phyloP scores from a whole-genome alignment of 2,797 vertebrate species.

The Mus caroli region DNA sequence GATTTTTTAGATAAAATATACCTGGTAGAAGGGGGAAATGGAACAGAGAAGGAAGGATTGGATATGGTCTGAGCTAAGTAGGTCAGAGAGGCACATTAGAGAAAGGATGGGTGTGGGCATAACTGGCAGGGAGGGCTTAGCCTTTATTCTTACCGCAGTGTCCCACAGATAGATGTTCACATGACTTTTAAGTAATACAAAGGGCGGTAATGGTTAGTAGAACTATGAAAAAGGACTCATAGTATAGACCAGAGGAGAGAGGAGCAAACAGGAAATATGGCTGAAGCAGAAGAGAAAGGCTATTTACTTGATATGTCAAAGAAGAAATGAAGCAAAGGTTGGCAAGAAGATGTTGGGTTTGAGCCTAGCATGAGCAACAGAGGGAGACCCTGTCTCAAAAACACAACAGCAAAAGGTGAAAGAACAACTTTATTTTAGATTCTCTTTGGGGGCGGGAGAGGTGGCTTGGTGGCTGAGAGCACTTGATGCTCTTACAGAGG shows the following conservation, averaged over 20 bases:
- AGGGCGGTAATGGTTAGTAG: not conserved
- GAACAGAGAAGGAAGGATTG: not conserved
- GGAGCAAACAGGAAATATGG: not conserved
- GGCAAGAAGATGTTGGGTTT: not conserved
- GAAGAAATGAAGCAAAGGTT: not conserved
- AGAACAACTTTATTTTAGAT: not conserved
- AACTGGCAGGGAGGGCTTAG: not conserved
- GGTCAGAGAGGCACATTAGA: not conserved
- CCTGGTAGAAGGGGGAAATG: not conserved
- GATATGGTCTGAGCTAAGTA: not conserved
- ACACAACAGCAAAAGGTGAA: not conserved
- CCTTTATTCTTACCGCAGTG: not conserved
- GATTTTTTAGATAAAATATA: not conserved
- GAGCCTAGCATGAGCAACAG: not conserved
- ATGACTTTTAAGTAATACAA: not conserved
- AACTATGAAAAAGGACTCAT: not conserved
- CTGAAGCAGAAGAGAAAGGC: conserved; percentile 14
- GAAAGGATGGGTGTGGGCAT: not conserved
- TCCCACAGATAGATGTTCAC: not conserved
- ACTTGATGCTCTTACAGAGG: not conserved
- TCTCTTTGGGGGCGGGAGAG: not conserved
- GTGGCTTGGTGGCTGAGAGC: not conserved
- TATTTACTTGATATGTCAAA: not conserved
- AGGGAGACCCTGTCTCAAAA: not conserved
- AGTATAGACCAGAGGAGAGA: not conserved